phyloP scores from a whole-genome alignment of 2,888 invertebrate species.

The Luperina nickerlii region DNA sequence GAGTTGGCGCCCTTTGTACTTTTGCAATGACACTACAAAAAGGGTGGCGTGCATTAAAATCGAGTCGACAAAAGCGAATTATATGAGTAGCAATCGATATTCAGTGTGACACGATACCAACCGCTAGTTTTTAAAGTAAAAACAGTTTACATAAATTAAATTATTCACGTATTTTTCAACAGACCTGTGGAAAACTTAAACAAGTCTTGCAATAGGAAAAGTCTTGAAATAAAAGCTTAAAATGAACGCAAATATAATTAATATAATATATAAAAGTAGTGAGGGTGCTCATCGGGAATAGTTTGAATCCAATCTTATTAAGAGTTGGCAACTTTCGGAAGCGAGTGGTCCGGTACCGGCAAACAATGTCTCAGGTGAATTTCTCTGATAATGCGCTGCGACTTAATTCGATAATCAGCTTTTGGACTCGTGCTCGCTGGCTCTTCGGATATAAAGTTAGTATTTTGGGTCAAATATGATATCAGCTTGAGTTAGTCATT shows the following conservation, averaged over 20 bases:
- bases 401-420: constrained; percentile 64
- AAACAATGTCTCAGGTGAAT: constrained; percentile 67
- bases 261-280: constrained; percentile 39
- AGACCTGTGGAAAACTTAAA: constrained; percentile 40
- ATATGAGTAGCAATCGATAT: constrained; percentile 72
- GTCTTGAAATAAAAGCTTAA: constrained; percentile 46
- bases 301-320: constrained; percentile 75
- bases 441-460: constrained; percentile 9
- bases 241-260: constrained; percentile 52
- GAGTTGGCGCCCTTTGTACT: constrained; percentile 38
- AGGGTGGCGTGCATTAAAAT: constrained; percentile 72
- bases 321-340: constrained; percentile 73
- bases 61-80: constrained; percentile 69
- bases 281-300: constrained; percentile 59
- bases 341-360: constrained; percentile 63
- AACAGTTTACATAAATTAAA: constrained; percentile 47
- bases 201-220: constrained; percentile 52
- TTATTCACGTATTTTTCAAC: constrained; percentile 42
- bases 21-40: constrained; percentile 67
- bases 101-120: constrained; percentile 36
- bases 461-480: constrained; percentile 10
- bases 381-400: constrained; percentile 67
- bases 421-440: constrained; percentile 26
- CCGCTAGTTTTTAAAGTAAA: constrained; percentile 19
- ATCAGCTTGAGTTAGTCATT: constrained; percentile 6